Evolutionary conservation across 2,797 vertebrate species (phyloP).

Genomic region (Pitangus sulphuratus): DNA sequence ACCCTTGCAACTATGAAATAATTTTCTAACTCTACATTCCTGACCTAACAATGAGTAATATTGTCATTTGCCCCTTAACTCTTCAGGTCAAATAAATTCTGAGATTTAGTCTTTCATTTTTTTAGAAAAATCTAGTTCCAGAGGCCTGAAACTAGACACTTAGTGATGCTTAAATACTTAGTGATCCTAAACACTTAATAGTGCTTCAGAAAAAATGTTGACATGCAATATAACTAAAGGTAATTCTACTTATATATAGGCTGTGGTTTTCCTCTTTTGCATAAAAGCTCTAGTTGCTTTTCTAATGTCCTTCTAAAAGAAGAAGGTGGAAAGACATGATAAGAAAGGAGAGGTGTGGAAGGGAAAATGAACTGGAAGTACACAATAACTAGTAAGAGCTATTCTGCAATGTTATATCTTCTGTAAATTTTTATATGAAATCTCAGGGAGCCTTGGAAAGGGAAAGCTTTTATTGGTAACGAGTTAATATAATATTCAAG

Average conservation of each 20-base stretch:
- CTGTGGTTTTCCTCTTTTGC: not conserved
- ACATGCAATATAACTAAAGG: not conserved
- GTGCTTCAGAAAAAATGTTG: not conserved
- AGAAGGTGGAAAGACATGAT: not conserved
- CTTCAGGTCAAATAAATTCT: not conserved
- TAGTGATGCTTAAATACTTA: not conserved
- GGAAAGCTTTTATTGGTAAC: not conserved
- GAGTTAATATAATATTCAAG: not conserved
- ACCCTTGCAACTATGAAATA: not conserved
- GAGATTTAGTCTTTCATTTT: not conserved
- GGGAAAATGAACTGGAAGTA: not conserved
- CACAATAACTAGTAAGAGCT: not conserved
- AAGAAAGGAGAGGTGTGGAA: not conserved
- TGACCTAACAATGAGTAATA: not conserved
- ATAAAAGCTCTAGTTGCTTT: not conserved
- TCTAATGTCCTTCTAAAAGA: not conserved
- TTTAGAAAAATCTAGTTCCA: not conserved
- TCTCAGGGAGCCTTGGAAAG: not conserved
- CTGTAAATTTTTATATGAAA: conserved; percentile 1
- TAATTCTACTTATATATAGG: not conserved
- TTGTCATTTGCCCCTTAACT: not conserved
- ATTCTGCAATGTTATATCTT: not conserved
- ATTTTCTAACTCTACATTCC: not conserved
- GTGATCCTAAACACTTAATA: not conserved
- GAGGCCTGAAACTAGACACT: not conserved